phyloP scores from a whole-genome alignment of 2,797 vertebrate genomes.

The Phalloptychus januarius region DNA sequence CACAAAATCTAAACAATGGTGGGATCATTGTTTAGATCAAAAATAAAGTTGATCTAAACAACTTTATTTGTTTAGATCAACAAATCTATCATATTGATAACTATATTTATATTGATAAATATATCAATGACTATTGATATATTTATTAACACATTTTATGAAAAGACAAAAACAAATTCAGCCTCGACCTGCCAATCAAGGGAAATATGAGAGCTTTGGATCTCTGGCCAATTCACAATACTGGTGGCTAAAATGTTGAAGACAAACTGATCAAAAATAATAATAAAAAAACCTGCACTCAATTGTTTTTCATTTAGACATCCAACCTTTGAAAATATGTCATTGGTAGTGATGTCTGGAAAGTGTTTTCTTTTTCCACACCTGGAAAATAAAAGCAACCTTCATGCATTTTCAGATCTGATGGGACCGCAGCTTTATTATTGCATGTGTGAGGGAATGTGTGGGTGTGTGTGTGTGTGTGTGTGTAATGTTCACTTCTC shows the following conservation, averaged over 20 bases:
- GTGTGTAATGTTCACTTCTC: not conserved
- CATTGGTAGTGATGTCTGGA: not conserved
- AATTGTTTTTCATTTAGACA: not conserved
- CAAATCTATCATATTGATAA: no score
- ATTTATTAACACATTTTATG: not conserved
- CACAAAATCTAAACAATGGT: no score
- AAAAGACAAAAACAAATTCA: not conserved
- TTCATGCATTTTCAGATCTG: not conserved
- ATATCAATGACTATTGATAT: no score
- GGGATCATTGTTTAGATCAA: no score
- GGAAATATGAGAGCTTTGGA: not conserved
- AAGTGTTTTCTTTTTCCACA: not conserved
- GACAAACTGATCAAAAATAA: not conserved
- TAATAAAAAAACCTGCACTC: not conserved
- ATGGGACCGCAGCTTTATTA: not conserved
- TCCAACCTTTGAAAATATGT: not conserved
- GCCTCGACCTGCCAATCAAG: not conserved
- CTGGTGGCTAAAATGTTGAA: not conserved
- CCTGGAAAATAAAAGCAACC: not conserved
- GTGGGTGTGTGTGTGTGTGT: no score
- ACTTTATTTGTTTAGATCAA: no score
- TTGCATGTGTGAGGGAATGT: not conserved
- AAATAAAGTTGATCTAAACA: no score
- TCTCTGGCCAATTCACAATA: not conserved
- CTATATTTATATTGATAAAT: no score